Evolutionary conservation across 2,797 vertebrate species (phyloP), one percentile per base, ranked within the genome.

Genomic region (Sciaenops ocellatus): DNA sequence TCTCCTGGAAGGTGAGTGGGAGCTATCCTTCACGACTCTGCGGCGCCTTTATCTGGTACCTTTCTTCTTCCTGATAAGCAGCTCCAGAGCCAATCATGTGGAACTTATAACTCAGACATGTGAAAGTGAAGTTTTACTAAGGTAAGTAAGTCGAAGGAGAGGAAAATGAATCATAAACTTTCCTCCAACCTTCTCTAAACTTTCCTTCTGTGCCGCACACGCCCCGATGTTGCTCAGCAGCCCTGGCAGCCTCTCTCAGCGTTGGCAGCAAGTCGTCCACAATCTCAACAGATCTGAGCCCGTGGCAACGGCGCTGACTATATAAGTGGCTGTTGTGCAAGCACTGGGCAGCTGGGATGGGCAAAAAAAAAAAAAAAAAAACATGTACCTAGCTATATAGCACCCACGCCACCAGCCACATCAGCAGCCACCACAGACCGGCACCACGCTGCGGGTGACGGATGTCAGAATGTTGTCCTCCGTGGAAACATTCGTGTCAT

Each of bases 51-150:
- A 90, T 93, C 89, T 90, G 74, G 24, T 60, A 34, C 69, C 78
- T 87, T 87, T 90, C 75, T 89, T 90, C 82, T 87, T 60, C 68
- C 83, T 89, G 88, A 92, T 90, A 91, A 92, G 88, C 78, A 66
- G 84, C 85, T 87, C 80, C 73, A 55, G 69, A 90, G 83, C 80
- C 84, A 86, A 90, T 93, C 78, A 78, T 74, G 79, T 81, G 83
- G 66, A 89, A 90, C 83, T 83, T 79, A 89, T 82, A 90, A 85
- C 78, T 80, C 67, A 74, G 80, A 82, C 64, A 73, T 69, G 79
- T 87, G 65, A 81, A 83, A 79, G 84, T 50, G 42, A 86, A 87
- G 85, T 85, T 84, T 78, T 71, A 85, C 78, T 18, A 16, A 84
- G 73, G 72, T 67, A 80, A 69, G 55, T 71, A 42, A 83, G 82